Percentiles rank a stretch among this genome's conserved stretches.
phyloP scores from a whole-genome alignment of 2,113 vertebrate genomes.

The Salvator merianae region DNA sequence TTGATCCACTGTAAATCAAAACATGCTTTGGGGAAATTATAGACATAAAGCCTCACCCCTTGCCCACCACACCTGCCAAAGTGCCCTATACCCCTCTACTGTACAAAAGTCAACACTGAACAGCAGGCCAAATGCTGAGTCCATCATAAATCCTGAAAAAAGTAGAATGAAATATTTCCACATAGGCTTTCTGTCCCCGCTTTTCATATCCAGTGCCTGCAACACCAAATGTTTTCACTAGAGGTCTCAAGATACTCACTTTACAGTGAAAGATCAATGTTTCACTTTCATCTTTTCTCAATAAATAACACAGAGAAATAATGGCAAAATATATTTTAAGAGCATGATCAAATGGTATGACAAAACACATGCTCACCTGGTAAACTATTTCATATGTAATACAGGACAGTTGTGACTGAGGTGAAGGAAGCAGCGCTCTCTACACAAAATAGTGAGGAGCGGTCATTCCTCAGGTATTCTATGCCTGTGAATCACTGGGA shows the following conservation, averaged over 20 bases:
- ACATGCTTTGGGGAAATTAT: too few species aligned
- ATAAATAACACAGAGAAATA: slow-evolving; percentile 8
- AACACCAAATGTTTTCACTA: slow-evolving; percentile 70
- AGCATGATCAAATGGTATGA: neutral
- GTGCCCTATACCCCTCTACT: too few species aligned
- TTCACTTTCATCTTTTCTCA: slow-evolving; percentile 1
- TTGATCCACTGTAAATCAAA: too few species aligned
- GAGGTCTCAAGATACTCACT: slow-evolving; percentile 72
- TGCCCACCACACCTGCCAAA: too few species aligned
- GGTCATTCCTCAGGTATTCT: too few species aligned
- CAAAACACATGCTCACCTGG: neutral
- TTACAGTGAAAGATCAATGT: slow-evolving; percentile 28
- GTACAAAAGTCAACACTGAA: too few species aligned
- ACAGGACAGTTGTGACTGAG: too few species aligned
- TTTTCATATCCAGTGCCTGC: slow-evolving; percentile 13
- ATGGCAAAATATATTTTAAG: neutral
- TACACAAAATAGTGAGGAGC: too few species aligned
- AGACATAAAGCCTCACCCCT: too few species aligned
- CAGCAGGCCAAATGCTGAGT: too few species aligned
- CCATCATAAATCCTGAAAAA: neutral
- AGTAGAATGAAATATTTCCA: neutral
- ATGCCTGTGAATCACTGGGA: too few species aligned
- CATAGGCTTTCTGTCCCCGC: neutral
- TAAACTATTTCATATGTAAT: neutral
- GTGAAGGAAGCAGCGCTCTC: too few species aligned